These are phyloP conservation scores for Monoplex corrugatus DNA, from an alignment of 2,888 invertebrate species.

Conservation along the genomic window DNA sequence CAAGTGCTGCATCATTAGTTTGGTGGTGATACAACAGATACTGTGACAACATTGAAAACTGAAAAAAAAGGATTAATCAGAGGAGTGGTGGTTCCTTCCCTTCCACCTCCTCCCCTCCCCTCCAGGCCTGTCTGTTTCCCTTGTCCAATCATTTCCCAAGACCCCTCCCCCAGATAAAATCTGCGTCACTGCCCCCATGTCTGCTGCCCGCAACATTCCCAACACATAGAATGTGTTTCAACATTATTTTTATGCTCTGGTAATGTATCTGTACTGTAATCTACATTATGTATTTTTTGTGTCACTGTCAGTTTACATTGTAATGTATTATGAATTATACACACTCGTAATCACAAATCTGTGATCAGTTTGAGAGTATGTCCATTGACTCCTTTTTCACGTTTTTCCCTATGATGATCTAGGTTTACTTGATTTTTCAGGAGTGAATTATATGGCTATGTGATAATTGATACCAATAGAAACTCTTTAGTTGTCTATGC, in stretches of 20 bases:
- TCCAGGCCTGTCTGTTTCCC: too few relatives aligned
- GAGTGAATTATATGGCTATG: not conserved
- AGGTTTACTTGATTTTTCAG: not conserved
- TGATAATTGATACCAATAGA: not conserved
- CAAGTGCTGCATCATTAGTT: too few relatives aligned
- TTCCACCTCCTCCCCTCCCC: too few relatives aligned
- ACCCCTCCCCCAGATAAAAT: not conserved
- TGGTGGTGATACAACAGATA: too few relatives aligned
- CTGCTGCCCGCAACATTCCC: conserved; percentile 50
- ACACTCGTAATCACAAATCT: not conserved
- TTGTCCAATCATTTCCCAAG: too few relatives aligned
- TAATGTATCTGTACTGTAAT: not conserved
- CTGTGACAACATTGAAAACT: too few relatives aligned
- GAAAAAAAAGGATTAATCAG: too few relatives aligned
- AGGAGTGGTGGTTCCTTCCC: too few relatives aligned
- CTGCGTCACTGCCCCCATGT: conserved; percentile 38
- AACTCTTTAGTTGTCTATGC: not conserved
- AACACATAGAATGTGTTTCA: not conserved
- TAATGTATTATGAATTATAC: too few relatives aligned
- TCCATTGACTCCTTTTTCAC: too few relatives aligned
- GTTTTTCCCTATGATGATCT: not conserved
- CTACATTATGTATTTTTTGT: not conserved
- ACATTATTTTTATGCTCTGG: not conserved
- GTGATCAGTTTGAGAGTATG: not conserved
- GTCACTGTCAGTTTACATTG: not conserved